A percentile compares a stretch with the other conserved stretches of the same genome.
These are phyloP conservation scores for Oryctes rhinoceros DNA, from an alignment of 1,140 invertebrate species.

Conservation along the genomic window DNA sequence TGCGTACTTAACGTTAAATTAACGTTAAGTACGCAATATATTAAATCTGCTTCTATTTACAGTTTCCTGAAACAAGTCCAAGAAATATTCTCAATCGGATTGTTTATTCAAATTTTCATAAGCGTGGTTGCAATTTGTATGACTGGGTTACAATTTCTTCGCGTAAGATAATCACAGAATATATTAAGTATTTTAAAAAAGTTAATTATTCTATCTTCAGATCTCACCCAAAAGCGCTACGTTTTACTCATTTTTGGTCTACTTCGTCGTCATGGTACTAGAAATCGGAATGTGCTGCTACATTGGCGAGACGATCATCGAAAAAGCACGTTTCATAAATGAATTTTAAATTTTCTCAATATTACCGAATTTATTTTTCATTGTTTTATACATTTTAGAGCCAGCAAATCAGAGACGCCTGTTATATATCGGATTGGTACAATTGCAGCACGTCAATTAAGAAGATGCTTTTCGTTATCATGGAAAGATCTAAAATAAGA, in stretches of 20 bases:
- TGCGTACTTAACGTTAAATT: no score
- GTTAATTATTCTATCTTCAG: not conserved
- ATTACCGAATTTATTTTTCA: not conserved
- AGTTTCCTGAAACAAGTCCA: conserved; percentile 13
- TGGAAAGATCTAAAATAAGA: conserved; percentile 45
- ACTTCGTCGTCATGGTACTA: not conserved
- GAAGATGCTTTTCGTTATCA: conserved; percentile 42
- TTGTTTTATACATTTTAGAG: conserved; percentile 44
- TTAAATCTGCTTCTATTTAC: not conserved
- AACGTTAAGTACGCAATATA: no score
- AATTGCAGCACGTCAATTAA: conserved; percentile 37
- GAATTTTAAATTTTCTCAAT: not conserved
- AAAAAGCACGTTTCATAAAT: not conserved
- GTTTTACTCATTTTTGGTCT: not conserved
- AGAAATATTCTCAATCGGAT: conserved; percentile 5
- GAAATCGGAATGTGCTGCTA: not conserved
- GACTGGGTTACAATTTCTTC: not conserved
- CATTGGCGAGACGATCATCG: not conserved
- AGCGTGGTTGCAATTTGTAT: not conserved
- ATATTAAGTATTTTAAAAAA: conserved; percentile 2
- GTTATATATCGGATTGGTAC: conserved; percentile 48
- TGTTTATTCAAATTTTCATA: conserved; percentile 18
- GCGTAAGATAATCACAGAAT: not conserved
- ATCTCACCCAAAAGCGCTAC: not conserved
- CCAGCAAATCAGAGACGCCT: conserved; percentile 40